These are phyloP conservation scores for Poecile atricapillus DNA, from an alignment of 2,113 vertebrate genomes.

Conservation along the genomic window DNA sequence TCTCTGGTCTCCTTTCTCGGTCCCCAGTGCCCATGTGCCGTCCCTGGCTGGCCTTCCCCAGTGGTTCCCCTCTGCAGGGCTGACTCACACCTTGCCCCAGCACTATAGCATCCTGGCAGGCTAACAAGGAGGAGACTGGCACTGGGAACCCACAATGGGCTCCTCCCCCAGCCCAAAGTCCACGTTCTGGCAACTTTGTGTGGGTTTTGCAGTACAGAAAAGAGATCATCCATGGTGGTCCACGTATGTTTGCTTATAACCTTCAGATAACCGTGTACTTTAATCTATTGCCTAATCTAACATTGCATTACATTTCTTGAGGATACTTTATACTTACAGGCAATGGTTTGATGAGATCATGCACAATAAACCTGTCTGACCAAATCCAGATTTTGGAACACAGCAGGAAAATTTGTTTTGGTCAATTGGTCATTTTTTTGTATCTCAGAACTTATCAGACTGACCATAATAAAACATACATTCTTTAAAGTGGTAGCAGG, in stretches of 20 bases:
- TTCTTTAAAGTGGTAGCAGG: slow-evolving; percentile 46
- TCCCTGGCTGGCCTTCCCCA: not conserved
- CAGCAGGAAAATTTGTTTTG: slow-evolving; percentile 63
- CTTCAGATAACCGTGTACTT: not conserved
- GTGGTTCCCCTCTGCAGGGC: not conserved
- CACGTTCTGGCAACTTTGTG: not conserved
- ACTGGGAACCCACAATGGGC: not conserved
- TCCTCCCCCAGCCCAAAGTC: not conserved
- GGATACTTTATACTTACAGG: slow-evolving; percentile 43
- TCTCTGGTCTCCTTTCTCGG: not conserved
- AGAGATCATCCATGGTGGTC: not conserved
- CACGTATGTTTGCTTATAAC: not conserved
- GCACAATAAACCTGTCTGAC: slow-evolving; percentile 60
- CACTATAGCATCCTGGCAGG: not conserved
- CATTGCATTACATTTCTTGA: slow-evolving; percentile 54
- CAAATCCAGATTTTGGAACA: slow-evolving; percentile 47
- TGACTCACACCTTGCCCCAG: not conserved
- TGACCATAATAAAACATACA: slow-evolving; percentile 46
- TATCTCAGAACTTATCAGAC: slow-evolving; percentile 54
- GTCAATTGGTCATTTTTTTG: slow-evolving; percentile 54
- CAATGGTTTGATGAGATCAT: slow-evolving; percentile 57
- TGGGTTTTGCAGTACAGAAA: not conserved
- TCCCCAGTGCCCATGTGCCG: not conserved
- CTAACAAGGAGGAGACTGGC: slow-evolving; percentile 21
- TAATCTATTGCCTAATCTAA: slow-evolving; percentile 46